A percentile compares a stretch with the other conserved stretches of the same genome.
Evolutionary conservation across 1,140 invertebrate genomes (phyloP).

Genomic region (Brachionus sp.): DNA sequence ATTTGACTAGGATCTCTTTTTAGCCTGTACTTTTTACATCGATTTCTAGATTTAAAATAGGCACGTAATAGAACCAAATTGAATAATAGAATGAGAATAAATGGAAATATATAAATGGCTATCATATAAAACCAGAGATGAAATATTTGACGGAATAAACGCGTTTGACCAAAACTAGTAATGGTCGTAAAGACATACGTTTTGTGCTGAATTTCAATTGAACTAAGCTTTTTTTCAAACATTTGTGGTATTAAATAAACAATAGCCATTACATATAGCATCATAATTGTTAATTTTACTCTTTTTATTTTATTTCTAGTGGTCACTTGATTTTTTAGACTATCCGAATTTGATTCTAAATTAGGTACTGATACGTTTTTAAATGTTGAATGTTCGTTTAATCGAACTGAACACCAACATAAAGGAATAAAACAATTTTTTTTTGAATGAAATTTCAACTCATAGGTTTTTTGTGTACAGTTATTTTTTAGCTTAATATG

Average conservation of each 20-base stretch:
- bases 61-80: neutral
- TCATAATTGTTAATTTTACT: neutral
- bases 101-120: constrained; percentile 41
- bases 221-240: constrained; percentile 25
- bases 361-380: neutral
- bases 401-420: neutral
- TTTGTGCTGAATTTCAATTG: constrained; percentile 13
- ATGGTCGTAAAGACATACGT: constrained; percentile 31
- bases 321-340: neutral
- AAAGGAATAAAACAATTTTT: neutral
- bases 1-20: constrained; percentile 14
- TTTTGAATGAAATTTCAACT: constrained; percentile 3
- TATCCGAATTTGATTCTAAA: neutral
- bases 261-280: neutral
- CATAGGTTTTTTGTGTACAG: neutral
- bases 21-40: constrained; percentile 39
- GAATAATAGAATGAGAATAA: neutral
- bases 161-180: neutral
- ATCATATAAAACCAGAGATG: constrained; percentile 43
- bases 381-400: neutral
- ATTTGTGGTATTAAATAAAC: constrained; percentile 43
- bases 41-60: constrained; percentile 19
- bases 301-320: neutral
- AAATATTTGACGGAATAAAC: constrained; percentile 32
- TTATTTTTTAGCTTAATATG: constrained; percentile 22